Percentiles rank a stretch among this genome's conserved stretches.
These are phyloP conservation scores for Hirtodrosophila cameraria DNA, from an alignment of 2,888 invertebrate genomes.

Conservation along the genomic window DNA sequence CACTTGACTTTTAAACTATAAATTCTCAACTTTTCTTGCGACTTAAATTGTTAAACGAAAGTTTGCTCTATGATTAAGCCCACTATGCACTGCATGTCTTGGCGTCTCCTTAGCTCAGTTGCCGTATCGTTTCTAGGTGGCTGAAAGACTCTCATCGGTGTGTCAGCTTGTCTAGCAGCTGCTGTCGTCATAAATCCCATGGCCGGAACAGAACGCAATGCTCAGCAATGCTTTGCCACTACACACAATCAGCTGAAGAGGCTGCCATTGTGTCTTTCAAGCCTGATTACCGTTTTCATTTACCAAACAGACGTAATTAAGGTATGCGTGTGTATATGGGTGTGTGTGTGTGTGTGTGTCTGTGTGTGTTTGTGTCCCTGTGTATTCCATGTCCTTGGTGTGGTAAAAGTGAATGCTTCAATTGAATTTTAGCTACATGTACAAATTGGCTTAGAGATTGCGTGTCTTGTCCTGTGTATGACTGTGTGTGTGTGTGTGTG, in stretches of 20 bases:
- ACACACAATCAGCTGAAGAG: constrained; percentile 55
- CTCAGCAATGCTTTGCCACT: constrained; percentile 33
- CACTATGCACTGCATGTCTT: constrained; percentile 30
- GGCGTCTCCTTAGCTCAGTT: constrained; percentile 8
- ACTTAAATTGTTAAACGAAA: neutral
- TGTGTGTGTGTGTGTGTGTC: constrained; percentile 3
- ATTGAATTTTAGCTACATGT: constrained; percentile 75
- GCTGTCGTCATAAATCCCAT: constrained; percentile 73
- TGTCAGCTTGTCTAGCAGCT: constrained; percentile 55
- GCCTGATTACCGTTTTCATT: constrained; percentile 79
- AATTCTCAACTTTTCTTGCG: neutral
- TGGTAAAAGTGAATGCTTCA: constrained; percentile 62
- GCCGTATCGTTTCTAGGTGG: neutral
- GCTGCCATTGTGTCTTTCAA: constrained; percentile 73
- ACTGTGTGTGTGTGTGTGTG: constrained; percentile 4
- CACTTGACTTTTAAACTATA: too few relatives aligned
- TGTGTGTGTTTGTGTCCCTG: constrained; percentile 27
- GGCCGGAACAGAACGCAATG: neutral
- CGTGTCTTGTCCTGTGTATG: constrained; percentile 32
- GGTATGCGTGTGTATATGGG: constrained; percentile 48
- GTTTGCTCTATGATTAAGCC: neutral
- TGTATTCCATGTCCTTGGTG: constrained; percentile 23
- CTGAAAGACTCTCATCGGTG: constrained; percentile 12
- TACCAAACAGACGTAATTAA: constrained; percentile 79
- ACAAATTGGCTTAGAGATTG: constrained; percentile 76